A percentile compares a stretch with the other conserved stretches of the same genome.
These are phyloP conservation scores for Trochalopteron elliotii DNA, from an alignment of 2,113 vertebrate genomes.

Conservation along the genomic window DNA sequence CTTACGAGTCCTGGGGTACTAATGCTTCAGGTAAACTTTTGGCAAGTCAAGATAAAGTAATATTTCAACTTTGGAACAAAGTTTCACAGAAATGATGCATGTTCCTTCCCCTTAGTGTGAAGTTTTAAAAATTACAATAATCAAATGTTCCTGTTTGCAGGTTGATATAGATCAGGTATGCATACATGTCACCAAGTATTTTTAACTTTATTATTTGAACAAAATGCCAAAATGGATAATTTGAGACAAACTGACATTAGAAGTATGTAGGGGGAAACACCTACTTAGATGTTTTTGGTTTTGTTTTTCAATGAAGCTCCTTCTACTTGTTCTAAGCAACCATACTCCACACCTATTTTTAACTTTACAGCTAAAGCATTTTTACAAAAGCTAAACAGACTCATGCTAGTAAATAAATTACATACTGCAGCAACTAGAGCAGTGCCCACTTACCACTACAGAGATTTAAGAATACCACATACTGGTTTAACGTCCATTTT, in stretches of 20 bases:
- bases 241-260: neutral
- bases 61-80: neutral
- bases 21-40: neutral
- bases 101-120: neutral
- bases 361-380: slow-evolving; percentile 28
- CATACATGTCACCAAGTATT: neutral
- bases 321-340: slow-evolving; percentile 22
- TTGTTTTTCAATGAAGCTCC: neutral
- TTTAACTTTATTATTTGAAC: neutral
- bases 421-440: slow-evolving; percentile 49
- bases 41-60: neutral
- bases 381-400: slow-evolving; percentile 25
- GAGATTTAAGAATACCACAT: slow-evolving; percentile 39
- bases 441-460: slow-evolving; percentile 37
- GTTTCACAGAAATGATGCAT: neutral
- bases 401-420: slow-evolving; percentile 31
- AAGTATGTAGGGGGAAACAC: neutral
- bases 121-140: neutral
- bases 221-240: neutral
- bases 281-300: neutral
- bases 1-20: accelerated
- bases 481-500: slow-evolving; percentile 58
- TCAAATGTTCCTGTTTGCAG: neutral
- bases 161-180: neutral
- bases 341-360: neutral